Evolutionary conservation across 2,888 invertebrate genomes (phyloP).

Genomic region (Sarcophaga carnaria): DNA sequence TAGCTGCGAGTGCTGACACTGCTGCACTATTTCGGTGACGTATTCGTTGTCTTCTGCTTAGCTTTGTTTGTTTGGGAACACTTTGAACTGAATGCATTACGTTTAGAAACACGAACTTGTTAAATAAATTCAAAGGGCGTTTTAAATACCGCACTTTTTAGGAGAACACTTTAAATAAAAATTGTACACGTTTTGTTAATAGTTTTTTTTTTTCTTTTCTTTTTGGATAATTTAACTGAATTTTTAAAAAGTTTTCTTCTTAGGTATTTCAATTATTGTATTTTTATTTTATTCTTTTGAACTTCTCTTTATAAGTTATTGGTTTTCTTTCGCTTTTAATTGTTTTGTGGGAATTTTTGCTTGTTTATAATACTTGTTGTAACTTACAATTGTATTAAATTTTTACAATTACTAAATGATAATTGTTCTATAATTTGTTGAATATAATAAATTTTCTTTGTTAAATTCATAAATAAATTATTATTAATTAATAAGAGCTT

Average conservation of each 20-base stretch:
- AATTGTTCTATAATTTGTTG: slow-evolving; percentile 61
- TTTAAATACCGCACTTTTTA: slow-evolving; percentile 46
- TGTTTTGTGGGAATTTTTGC: slow-evolving; percentile 1
- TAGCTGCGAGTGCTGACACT: slow-evolving; percentile 44
- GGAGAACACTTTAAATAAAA: background rate
- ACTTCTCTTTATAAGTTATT: background rate
- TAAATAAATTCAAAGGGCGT: slow-evolving; percentile 60
- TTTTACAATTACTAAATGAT: slow-evolving; percentile 54
- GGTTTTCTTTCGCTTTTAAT: background rate
- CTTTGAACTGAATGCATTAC: slow-evolving; percentile 78
- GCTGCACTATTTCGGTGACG: slow-evolving; percentile 58
- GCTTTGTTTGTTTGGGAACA: slow-evolving; percentile 73
- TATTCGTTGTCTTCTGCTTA: slow-evolving; percentile 72
- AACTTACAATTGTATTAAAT: slow-evolving; percentile 51
- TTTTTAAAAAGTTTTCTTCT: background rate
- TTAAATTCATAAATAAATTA: slow-evolving; percentile 56
- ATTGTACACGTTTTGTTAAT: background rate
- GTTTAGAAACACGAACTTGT: slow-evolving; percentile 68
- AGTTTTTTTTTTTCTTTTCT: background rate
- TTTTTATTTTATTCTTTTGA: slow-evolving; percentile 1
- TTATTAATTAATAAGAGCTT: slow-evolving; percentile 56
- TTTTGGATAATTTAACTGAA: background rate
- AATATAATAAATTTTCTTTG: slow-evolving; percentile 57
- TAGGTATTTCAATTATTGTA: background rate
- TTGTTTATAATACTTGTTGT: slow-evolving; percentile 3